phyloP scores from a whole-genome alignment of 2,113 vertebrate species.

The Eulemur rufifrons region DNA sequence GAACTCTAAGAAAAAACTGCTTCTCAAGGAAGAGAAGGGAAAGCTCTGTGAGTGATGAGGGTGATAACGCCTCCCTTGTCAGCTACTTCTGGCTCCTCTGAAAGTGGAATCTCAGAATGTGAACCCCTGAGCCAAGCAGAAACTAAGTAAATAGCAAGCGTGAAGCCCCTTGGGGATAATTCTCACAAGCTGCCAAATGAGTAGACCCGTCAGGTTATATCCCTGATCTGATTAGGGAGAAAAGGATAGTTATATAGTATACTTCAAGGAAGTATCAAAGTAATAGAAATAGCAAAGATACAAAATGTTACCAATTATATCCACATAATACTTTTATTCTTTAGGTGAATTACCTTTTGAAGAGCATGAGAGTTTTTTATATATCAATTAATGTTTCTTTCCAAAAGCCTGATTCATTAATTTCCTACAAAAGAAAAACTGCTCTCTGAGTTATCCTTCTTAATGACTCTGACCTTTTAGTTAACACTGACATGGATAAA shows the following conservation, averaged over 20 bases:
- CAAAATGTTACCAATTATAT: neutral
- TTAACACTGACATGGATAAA: constrained; percentile 15
- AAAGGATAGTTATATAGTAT: neutral
- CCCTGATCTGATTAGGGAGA: neutral
- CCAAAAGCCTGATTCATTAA: neutral
- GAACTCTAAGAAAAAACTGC: neutral
- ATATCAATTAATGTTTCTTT: neutral
- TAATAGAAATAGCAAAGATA: neutral
- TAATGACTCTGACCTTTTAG: constrained; percentile 16
- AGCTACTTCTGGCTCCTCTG: neutral
- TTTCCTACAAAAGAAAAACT: constrained; percentile 12
- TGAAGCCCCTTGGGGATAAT: neutral
- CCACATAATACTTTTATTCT: neutral
- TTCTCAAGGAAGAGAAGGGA: neutral
- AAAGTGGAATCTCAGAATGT: neutral
- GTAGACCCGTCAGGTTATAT: neutral
- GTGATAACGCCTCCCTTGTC: neutral
- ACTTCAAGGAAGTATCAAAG: neutral
- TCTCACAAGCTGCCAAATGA: neutral
- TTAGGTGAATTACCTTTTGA: constrained; percentile 24
- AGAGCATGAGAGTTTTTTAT: neutral
- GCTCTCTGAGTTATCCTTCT: neutral
- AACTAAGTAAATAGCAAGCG: neutral
- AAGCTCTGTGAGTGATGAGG: neutral
- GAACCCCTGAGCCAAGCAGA: neutral